These are phyloP conservation scores for Electrona antarctica DNA, from an alignment of 2,113 vertebrate species.

Conservation along the genomic window DNA sequence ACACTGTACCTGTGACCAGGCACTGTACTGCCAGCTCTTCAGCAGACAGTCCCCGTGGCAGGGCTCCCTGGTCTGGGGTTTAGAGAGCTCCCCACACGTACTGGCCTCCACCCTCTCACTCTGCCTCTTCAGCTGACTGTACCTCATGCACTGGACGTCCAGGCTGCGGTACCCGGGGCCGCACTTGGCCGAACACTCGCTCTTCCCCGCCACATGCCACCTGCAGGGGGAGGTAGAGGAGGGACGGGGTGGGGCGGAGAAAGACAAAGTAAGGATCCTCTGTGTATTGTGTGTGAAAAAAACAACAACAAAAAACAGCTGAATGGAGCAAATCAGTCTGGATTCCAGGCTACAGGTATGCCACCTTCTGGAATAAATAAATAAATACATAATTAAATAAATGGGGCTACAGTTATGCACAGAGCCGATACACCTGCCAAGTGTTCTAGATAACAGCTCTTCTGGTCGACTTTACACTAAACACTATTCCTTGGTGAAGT, in stretches of 20 bases:
- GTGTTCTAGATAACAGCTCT: too few species aligned
- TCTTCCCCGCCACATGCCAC: constrained; percentile 89
- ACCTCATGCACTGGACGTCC: constrained; percentile 90
- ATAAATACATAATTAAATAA: too few species aligned
- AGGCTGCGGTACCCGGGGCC: constrained; percentile 86
- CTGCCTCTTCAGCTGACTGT: constrained; percentile 80
- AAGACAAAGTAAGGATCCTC: too few species aligned
- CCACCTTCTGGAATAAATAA: too few species aligned
- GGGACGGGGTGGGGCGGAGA: background rate
- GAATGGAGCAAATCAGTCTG: too few species aligned
- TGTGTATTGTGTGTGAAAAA: too few species aligned
- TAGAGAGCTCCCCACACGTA: constrained; percentile 81
- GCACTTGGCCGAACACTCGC: constrained; percentile 90
- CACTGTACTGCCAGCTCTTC: constrained; percentile 91
- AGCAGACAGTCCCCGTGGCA: constrained; percentile 90
- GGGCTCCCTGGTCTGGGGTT: constrained; percentile 85
- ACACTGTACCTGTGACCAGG: constrained; percentile 90
- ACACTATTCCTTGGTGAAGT: too few species aligned
- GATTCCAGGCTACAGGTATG: too few species aligned
- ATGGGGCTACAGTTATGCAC: too few species aligned
- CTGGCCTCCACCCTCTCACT: constrained; percentile 81
- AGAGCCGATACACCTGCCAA: too few species aligned
- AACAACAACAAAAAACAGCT: too few species aligned
- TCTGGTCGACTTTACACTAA: too few species aligned
- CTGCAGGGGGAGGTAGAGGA: constrained; percentile 61